These are phyloP conservation scores for Drosophila glabriapex DNA, from an alignment of 2,888 invertebrate species.

Conservation along the genomic window DNA sequence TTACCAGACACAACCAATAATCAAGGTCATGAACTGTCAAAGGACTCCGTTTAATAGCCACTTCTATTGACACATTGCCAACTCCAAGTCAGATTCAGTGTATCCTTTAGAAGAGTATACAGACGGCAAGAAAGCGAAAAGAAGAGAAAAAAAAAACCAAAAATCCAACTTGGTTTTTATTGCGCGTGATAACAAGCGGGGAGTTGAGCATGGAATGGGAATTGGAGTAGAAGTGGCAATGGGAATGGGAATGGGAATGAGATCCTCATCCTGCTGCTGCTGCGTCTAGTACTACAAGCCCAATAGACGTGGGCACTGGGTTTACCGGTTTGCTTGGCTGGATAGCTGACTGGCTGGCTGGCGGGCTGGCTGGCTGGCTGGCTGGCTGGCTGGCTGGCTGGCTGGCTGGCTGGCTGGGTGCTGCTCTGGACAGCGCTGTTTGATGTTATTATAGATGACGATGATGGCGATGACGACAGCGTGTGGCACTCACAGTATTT, in stretches of 20 bases:
- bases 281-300: slow-evolving; percentile 11
- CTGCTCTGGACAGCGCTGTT: slow-evolving; percentile 71
- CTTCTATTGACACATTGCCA: slow-evolving; percentile 49
- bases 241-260: neutral
- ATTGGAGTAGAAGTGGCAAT: neutral
- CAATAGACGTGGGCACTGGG: slow-evolving; percentile 50
- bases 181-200: slow-evolving; percentile 77
- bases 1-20: neutral
- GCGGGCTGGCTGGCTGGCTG: slow-evolving; percentile 1
- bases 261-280: slow-evolving; percentile 2
- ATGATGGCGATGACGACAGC: slow-evolving; percentile 67
- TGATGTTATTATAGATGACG: slow-evolving; percentile 80
- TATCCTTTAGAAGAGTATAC: slow-evolving; percentile 49
- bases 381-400: slow-evolving; percentile 6
- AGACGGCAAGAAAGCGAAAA: slow-evolving; percentile 16
- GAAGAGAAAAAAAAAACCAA: slow-evolving; percentile 21
- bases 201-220: slow-evolving; percentile 40
- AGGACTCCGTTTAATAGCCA: slow-evolving; percentile 22
- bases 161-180: slow-evolving; percentile 72
- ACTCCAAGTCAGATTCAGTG: slow-evolving; percentile 33
- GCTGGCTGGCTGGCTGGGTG: slow-evolving; percentile 18
- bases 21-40: slow-evolving; percentile 3
- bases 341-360: slow-evolving; percentile 3
- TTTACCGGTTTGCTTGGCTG: slow-evolving; percentile 25
- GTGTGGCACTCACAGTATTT: slow-evolving; percentile 44